phyloP scores from a whole-genome alignment of 2,888 invertebrate genomes.

The Cheiracanthium punctorium region DNA sequence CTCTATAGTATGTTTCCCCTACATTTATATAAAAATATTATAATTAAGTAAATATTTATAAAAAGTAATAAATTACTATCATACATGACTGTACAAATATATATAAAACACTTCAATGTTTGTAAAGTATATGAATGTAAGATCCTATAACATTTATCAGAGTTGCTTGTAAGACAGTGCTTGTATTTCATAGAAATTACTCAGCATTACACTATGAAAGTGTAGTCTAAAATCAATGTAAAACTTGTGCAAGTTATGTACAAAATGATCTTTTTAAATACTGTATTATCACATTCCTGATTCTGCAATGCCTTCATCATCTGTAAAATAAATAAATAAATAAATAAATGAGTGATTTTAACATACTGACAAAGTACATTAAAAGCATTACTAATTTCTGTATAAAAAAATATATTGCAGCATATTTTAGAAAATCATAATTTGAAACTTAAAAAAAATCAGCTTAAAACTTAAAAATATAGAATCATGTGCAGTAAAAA shows the following conservation, averaged over 20 bases:
- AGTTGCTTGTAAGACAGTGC: neutral
- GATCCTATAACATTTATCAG: neutral
- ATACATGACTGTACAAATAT: neutral
- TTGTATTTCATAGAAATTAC: conserved; percentile 64
- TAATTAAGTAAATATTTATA: neutral
- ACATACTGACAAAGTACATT: no score
- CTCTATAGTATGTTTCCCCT: neutral
- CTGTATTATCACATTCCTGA: conserved; percentile 85
- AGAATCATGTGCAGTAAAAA: no score
- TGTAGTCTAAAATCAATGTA: conserved; percentile 39
- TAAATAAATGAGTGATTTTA: no score
- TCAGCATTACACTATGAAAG: conserved; percentile 38
- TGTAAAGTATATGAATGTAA: neutral
- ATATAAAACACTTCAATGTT: neutral
- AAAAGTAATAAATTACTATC: neutral
- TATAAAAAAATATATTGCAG: no score
- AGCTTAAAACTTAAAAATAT: no score
- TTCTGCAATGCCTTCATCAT: conserved; percentile 96
- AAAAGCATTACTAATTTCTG: no score
- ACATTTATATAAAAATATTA: neutral
- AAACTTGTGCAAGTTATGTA: neutral
- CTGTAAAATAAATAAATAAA: conserved; percentile 80
- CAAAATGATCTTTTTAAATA: neutral
- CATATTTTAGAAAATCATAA: no score
- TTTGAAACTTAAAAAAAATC: no score